Percentiles rank a stretch among this genome's conserved stretches.
These are phyloP conservation scores for Dendrocincla fuliginosa DNA, from an alignment of 2,797 vertebrate genomes.

Conservation along the genomic window DNA sequence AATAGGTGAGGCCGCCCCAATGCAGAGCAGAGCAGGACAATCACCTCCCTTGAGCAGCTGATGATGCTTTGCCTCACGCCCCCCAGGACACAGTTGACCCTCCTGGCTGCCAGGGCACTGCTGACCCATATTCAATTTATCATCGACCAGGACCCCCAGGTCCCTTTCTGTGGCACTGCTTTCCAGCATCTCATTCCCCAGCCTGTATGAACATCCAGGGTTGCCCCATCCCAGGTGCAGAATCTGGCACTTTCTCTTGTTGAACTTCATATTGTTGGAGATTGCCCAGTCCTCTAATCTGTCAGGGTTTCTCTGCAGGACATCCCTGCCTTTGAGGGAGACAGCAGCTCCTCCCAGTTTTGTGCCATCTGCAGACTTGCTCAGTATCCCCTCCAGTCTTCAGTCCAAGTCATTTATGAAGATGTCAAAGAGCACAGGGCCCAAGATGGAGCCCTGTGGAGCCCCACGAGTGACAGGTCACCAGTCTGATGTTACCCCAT, in stretches of 20 bases:
- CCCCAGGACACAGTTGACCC: neutral
- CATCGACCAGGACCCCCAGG: neutral
- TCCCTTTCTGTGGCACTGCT: neutral
- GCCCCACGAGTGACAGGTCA: neutral
- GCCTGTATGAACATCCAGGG: neutral
- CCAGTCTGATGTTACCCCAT: neutral
- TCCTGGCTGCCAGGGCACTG: neutral
- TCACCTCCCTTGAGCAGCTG: neutral
- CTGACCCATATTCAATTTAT: neutral
- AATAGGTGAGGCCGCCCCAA: neutral
- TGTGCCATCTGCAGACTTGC: neutral
- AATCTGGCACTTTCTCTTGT: neutral
- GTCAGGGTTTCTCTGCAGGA: neutral
- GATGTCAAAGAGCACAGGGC: neutral
- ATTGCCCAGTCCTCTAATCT: neutral
- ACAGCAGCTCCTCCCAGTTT: neutral
- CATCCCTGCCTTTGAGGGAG: neutral
- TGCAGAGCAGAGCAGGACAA: neutral
- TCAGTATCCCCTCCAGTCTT: neutral
- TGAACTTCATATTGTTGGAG: neutral
- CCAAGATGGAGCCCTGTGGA: neutral
- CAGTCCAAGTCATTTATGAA: neutral
- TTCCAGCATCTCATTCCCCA: neutral
- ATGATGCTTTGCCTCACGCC: neutral
- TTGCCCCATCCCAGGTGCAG: neutral